Evolutionary conservation across 2,113 vertebrate species (phyloP), one percentile per base, ranked within the genome.

Genomic region (Globicephala melas): DNA sequence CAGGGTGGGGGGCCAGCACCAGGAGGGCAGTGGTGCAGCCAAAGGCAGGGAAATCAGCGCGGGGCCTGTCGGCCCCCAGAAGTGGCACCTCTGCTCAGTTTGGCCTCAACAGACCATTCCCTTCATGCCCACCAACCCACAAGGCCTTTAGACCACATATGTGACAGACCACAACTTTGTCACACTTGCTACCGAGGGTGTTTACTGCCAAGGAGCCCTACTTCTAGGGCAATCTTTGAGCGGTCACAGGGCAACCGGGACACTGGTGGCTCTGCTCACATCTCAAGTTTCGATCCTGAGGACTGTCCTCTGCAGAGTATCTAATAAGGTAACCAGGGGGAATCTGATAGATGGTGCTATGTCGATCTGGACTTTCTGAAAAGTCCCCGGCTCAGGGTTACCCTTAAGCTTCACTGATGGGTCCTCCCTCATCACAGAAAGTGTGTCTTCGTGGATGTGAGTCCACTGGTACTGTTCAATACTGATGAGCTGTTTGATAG

Each of bases 391-490:
- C 98, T 99, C 15, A 99, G 99, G 9, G 86, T 99, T 94, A 99
- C 99, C 84, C 99, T 99, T 95, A 99, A 99, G 96, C 98, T 99
- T 93, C 99, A 98, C 82, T 99, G 99, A 87, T 99, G 98, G 99
- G 99, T 99, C 36, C 99, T 99, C 73, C 99, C 98, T 85, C 99
- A 99, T 86, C 99, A 99, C 93, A 99, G 95, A 87, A 99, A 99
- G 81, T 99, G 99, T 96, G 99, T 99, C 93, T 99, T 99, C 94
- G 98, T 99, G 98, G 99, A 99, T 83, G 98, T 99, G 5, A 99
- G 99, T 95, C 99, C 99, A 50, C 98, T 99, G 38, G 99, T 99
- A 28, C 98, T 99, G 91, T 89, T 98, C 95, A 99, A 99, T 50
- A 98, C 99, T 21, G 98, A 99, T n/a, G 98, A 99, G 73, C 89